A percentile compares a stretch with the other conserved stretches of the same genome.
Evolutionary conservation across 2,797 vertebrate species (phyloP).

Genomic region (Pipistrellus nathusii): DNA sequence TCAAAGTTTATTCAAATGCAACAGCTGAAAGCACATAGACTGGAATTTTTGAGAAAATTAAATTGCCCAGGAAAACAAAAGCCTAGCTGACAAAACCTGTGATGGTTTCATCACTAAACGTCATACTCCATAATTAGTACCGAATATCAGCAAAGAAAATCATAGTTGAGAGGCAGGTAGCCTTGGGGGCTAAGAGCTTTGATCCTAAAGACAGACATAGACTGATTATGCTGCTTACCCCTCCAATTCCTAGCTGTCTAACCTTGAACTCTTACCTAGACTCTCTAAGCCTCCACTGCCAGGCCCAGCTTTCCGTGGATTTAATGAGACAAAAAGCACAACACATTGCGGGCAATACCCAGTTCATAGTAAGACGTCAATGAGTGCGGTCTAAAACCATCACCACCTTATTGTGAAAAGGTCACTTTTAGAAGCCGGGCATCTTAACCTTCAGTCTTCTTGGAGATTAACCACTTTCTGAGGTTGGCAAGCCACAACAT

Average conservation of each 20-base stretch:
- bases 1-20: not conserved
- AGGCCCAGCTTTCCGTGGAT: not conserved
- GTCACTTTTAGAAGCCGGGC: not conserved
- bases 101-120: not conserved
- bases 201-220: not conserved
- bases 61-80: conserved; percentile 8
- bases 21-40: conserved; percentile 1
- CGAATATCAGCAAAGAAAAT: conserved; percentile 21
- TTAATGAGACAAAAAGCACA: conserved; percentile 41
- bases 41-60: not conserved
- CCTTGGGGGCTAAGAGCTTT: not conserved
- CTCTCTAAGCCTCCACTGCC: not conserved
- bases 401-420: not conserved
- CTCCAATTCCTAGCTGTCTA: not conserved
- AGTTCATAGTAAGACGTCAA: not conserved
- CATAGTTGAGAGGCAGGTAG: not conserved
- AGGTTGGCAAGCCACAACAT: not conserved
- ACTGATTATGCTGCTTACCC: not conserved
- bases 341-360: not conserved
- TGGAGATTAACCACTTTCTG: not conserved
- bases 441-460: not conserved
- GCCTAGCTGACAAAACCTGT: not conserved
- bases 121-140: not conserved
- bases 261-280: conserved; percentile 60
- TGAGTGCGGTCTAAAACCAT: not conserved